Conservation (phyloP, 2,888 invertebrate species). For the Melieria omissa region DNA sequence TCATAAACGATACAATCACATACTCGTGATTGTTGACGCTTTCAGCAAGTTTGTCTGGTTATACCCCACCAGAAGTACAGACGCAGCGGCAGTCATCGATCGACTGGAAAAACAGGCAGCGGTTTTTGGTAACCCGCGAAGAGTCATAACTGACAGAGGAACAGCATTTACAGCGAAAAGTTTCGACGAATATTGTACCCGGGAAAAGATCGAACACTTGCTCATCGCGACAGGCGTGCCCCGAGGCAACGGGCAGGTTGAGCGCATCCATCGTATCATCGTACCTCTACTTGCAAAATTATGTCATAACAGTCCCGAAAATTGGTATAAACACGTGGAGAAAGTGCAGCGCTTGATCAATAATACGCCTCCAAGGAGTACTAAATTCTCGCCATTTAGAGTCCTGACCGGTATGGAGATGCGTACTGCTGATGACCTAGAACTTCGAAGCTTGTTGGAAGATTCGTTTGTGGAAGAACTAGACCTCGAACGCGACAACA, state of each 20-base stretch:
- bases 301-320: no score
- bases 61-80: slow-evolving; percentile 50
- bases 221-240: slow-evolving; percentile 7
- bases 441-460: no score
- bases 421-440: no score
- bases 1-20: slow-evolving; percentile 54
- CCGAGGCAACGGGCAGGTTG: neutral
- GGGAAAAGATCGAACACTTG: slow-evolving; percentile 4
- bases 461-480: no score
- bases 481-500: no score
- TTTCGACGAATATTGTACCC: neutral
- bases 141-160: slow-evolving; percentile 7
- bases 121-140: slow-evolving; percentile 1
- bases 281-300: slow-evolving; percentile 20
- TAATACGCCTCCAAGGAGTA: no score
- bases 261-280: neutral
- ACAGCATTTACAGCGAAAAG: neutral
- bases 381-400: no score
- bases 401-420: no score
- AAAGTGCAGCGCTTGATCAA: no score
- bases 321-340: no score
- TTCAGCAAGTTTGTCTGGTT: slow-evolving; percentile 60
- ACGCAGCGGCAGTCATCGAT: neutral
- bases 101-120: neutral
- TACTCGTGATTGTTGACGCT: slow-evolving; percentile 48